These are phyloP conservation scores for Pachymerium ferrugineum DNA, from an alignment of 2,888 invertebrate species.

Conservation along the genomic window DNA sequence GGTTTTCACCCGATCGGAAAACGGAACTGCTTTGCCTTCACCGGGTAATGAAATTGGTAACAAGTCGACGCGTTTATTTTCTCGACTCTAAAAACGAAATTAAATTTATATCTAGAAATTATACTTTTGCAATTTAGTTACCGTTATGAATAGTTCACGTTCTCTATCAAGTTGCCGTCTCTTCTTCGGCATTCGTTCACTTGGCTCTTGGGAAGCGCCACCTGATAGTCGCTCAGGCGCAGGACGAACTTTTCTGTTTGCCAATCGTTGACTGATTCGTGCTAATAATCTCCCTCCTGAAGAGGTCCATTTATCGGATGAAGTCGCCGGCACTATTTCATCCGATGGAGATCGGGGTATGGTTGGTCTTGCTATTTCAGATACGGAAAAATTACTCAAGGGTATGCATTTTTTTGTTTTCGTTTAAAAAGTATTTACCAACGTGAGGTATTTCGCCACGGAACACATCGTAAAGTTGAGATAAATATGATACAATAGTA, in stretches of 20 bases:
- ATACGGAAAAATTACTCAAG: neutral
- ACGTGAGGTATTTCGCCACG: conserved; percentile 83
- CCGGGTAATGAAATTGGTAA: neutral
- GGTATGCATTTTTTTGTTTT: neutral
- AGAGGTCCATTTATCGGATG: neutral
- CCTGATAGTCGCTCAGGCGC: neutral
- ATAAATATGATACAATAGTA: conserved; percentile 73
- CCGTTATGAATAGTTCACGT: conserved; percentile 36
- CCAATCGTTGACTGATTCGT: conserved; percentile 31
- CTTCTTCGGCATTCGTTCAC: conserved; percentile 32
- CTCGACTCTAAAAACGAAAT: conserved; percentile 12
- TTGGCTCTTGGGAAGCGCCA: neutral
- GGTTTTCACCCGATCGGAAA: conserved; percentile 30
- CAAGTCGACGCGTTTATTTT: neutral
- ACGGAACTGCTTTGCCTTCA: conserved; percentile 3
- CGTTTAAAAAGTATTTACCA: conserved; percentile 29
- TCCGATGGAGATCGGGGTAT: conserved; percentile 35
- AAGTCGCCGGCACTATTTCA: neutral
- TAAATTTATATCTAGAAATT: neutral
- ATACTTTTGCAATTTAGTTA: neutral
- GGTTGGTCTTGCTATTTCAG: conserved; percentile 27
- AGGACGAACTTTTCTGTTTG: conserved; percentile 25
- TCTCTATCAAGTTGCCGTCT: conserved; percentile 35
- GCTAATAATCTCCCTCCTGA: conserved; percentile 26
- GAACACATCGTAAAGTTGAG: conserved; percentile 83